These are phyloP conservation scores for Aspiorhynchus laticeps DNA, from an alignment of 2,113 vertebrate genomes.

Conservation along the genomic window DNA sequence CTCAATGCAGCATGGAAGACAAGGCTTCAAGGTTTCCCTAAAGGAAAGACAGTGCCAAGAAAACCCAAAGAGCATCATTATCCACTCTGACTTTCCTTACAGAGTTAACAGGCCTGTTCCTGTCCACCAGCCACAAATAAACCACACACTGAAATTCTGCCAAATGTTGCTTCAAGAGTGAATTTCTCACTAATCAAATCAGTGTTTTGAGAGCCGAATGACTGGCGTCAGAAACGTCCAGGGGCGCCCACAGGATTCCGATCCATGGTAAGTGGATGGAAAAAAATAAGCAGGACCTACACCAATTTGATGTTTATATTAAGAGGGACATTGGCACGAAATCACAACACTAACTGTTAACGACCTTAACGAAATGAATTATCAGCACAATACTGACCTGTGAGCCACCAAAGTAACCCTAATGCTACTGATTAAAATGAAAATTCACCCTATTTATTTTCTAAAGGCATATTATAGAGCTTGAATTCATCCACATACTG, in stretches of 20 bases:
- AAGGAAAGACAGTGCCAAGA: constrained; percentile 49
- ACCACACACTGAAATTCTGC: constrained; percentile 48
- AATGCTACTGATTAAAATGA: not conserved
- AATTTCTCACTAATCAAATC: constrained; percentile 47
- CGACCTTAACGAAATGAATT: not conserved
- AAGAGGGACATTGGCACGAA: not conserved
- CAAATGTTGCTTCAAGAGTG: constrained; percentile 57
- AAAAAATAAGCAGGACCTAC: not conserved
- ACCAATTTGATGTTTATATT: not conserved
- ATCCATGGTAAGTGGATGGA: not conserved
- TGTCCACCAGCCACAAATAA: constrained; percentile 49
- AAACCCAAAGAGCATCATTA: constrained; percentile 42
- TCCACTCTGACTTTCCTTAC: constrained; percentile 48
- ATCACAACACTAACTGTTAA: not conserved
- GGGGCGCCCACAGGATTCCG: constrained; percentile 22
- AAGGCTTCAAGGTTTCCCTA: constrained; percentile 21
- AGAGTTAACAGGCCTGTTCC: constrained; percentile 53
- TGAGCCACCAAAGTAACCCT: not conserved
- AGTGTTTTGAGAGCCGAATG: constrained; percentile 42
- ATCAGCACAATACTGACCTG: not conserved
- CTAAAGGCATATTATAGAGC: not conserved
- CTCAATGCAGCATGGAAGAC: not conserved
- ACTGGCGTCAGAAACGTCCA: constrained; percentile 49
- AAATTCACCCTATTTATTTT: not conserved
- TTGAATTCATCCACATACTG: not conserved